These are phyloP conservation scores for Brachyptera risi DNA, from an alignment of 2,888 invertebrate genomes.

Conservation along the genomic window DNA sequence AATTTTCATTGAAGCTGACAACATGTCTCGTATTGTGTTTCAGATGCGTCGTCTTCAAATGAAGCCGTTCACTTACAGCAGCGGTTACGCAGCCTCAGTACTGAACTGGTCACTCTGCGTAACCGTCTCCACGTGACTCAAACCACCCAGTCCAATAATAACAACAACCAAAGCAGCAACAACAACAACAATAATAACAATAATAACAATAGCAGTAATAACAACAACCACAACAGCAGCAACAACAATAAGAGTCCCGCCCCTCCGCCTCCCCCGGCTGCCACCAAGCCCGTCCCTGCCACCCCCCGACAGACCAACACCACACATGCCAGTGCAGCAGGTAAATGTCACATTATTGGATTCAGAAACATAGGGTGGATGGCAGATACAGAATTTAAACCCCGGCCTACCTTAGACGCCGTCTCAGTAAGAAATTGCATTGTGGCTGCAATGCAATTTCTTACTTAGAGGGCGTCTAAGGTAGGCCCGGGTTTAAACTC, in stretches of 20 bases:
- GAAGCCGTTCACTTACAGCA: conserved; percentile 92
- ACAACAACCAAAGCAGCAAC: conserved; percentile 38
- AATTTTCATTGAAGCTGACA: no score
- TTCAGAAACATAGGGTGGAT: no score
- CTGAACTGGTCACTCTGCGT: conserved; percentile 86
- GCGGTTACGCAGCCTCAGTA: conserved; percentile 82
- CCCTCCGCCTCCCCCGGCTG: no score
- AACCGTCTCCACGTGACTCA: conserved; percentile 81
- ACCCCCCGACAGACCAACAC: no score
- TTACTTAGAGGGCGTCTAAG: no score
- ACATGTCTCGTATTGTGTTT: neutral
- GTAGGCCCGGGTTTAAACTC: no score
- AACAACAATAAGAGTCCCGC: conserved; percentile 41
- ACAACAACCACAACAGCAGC: conserved; percentile 31
- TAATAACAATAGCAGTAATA: conserved; percentile 33
- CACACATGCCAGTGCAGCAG: conserved; percentile 33
- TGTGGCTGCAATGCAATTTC: no score
- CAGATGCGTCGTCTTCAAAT: conserved; percentile 92
- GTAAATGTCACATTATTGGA: no score
- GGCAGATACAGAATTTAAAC: no score
- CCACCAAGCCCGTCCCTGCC: no score
- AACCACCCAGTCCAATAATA: conserved; percentile 38
- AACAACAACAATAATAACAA: conserved; percentile 35
- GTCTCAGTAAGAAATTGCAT: no score
- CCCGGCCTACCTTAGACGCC: no score